A percentile compares a stretch with the other conserved stretches of the same genome.
phyloP scores from a whole-genome alignment of 2,797 vertebrate genomes.

The Xiphophorus birchmanni region DNA sequence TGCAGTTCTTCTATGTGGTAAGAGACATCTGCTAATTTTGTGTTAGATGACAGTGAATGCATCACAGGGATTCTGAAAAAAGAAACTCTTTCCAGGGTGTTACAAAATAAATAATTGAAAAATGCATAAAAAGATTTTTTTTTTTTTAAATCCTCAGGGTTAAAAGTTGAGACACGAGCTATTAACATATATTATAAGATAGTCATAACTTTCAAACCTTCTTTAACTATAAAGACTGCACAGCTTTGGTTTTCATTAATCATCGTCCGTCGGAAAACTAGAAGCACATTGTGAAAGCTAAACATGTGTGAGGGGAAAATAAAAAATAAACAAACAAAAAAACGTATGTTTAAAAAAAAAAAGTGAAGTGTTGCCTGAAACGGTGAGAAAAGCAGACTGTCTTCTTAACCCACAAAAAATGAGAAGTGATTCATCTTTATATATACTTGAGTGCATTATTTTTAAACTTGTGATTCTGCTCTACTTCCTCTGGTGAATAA shows the following conservation, averaged over 20 bases:
- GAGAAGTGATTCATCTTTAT: neutral
- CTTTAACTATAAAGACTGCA: neutral
- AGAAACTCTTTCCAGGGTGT: neutral
- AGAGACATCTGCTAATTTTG: constrained; percentile 41
- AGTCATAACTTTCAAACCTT: neutral
- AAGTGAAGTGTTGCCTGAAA: neutral
- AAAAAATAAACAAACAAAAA: too few species aligned
- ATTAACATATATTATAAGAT: neutral
- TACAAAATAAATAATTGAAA: neutral
- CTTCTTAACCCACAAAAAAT: neutral
- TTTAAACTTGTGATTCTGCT: constrained; percentile 1
- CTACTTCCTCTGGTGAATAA: neutral
- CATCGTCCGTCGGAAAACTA: neutral
- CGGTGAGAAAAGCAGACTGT: neutral
- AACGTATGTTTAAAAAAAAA: neutral
- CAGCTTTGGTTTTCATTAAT: neutral
- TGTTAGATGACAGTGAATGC: neutral
- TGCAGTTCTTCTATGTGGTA: constrained; percentile 82
- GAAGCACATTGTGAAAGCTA: neutral
- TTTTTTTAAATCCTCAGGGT: neutral
- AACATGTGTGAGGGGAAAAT: neutral
- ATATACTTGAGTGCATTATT: neutral
- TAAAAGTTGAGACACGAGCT: neutral
- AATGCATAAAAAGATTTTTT: neutral
- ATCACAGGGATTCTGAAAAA: neutral